Evolutionary conservation across 2,113 vertebrate genomes (phyloP), one percentile per base, ranked within the genome.

Genomic region (Microtus ochrogaster): DNA sequence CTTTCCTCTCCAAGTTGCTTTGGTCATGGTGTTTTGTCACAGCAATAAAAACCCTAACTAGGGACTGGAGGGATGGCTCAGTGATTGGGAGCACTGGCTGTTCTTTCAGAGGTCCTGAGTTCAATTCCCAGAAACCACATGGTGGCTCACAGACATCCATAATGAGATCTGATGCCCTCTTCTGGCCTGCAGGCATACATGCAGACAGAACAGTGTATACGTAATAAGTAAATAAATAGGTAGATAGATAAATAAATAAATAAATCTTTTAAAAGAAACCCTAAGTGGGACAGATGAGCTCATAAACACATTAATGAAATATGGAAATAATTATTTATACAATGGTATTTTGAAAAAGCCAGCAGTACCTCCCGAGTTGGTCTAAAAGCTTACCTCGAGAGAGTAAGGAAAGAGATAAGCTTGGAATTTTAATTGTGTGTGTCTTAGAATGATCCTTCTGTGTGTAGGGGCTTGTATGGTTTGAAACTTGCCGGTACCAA

Each of bases 341-440:
- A 92, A 66, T 82, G 47, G n/a, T 47, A 30, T 30, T 92, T 36
- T 94, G 36, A 49, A 28, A 55, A 88, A 24, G 90, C 28, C 47
- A 96, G 14, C 41, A 47, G 52, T 36, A 84, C 16, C 30, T 83
- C 26, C 47, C 28, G 41, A 76, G 16, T 70, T 89, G 70, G 41
- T 72, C 41, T 36, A 79, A 92, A 78, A 79, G 52, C 16, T 90
- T 73, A 26, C 63, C 68, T 61, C 89, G 58, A 94, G 92, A 83
- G 21, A 76, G 74, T 52, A 83, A 92, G 52, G 70, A 89, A 92
- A 89, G 44, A 96, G 72, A 90, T 7, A 90, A 68, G 11, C 68
- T 87, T 86, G 26, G 73, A 33, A 61, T 91, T 95, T 95, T 61
- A 58, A 68, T 76, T 63, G 36, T 58, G 33, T 22, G 78, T 36